A percentile compares a stretch with the other conserved stretches of the same genome.
Conservation (phyloP, 2,113 vertebrate species). For the Aldabrachelys gigantea region DNA sequence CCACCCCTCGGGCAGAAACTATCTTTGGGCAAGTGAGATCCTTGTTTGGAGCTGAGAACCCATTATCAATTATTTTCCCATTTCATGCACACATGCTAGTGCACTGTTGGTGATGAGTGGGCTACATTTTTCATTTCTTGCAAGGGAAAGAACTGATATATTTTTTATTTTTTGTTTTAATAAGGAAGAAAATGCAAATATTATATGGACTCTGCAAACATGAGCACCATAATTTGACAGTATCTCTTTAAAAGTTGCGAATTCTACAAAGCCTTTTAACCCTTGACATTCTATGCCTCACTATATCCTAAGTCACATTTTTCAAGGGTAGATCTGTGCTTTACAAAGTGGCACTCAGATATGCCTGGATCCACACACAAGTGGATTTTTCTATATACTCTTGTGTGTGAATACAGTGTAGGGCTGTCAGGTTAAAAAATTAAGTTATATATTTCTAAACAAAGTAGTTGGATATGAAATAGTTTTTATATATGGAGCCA, state of each 20-base stretch:
- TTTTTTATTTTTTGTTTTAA: background rate
- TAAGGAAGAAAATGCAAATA: background rate
- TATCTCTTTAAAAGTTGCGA: background rate
- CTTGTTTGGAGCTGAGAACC: background rate
- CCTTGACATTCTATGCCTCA: background rate
- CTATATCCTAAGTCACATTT: background rate
- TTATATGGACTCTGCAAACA: background rate
- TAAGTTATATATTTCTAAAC: background rate
- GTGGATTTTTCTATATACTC: background rate
- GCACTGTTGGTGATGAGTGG: background rate
- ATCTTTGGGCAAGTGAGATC: conserved; percentile 5
- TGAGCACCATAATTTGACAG: background rate
- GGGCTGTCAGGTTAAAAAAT: background rate
- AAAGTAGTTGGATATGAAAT: background rate
- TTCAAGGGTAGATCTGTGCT: background rate
- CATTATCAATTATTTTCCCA: background rate
- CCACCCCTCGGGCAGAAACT: background rate
- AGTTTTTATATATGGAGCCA: background rate
- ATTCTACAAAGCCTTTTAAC: background rate
- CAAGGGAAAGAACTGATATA: background rate
- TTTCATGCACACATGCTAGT: background rate
- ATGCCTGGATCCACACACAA: background rate
- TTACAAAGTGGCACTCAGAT: background rate
- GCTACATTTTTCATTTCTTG: background rate
- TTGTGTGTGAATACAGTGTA: background rate